Evolutionary conservation across 2,113 vertebrate species (phyloP).

Genomic region (Oryzias curvinotus): DNA sequence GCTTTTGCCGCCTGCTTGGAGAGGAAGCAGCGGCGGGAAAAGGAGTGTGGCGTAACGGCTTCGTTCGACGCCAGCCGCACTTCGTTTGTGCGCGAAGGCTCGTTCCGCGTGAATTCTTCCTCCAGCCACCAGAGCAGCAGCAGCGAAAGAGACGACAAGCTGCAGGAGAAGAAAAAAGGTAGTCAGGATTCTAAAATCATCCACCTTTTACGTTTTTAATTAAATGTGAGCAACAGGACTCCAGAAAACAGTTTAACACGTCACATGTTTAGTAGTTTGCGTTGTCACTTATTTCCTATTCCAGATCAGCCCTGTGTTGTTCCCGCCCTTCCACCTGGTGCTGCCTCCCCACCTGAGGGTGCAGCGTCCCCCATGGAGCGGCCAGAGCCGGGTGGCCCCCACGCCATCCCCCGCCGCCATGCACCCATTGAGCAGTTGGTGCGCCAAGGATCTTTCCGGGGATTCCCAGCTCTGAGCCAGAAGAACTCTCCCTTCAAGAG

Average conservation of each 20-base stretch:
- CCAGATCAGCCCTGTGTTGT: slow-evolving; percentile 64
- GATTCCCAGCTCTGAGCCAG: slow-evolving; percentile 89
- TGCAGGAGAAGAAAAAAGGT: slow-evolving; percentile 86
- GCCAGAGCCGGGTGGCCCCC: slow-evolving; percentile 79
- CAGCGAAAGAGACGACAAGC: slow-evolving; percentile 77
- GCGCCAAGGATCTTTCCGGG: slow-evolving; percentile 90
- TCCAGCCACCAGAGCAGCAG: slow-evolving; percentile 69
- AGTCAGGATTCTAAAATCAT: slow-evolving; percentile 2
- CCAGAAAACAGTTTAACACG: no score
- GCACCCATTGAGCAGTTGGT: slow-evolving; percentile 92
- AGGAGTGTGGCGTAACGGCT: slow-evolving; percentile 90
- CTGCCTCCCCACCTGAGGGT: slow-evolving; percentile 83
- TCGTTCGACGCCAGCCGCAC: slow-evolving; percentile 90
- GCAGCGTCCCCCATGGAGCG: slow-evolving; percentile 82
- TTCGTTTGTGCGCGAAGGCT: slow-evolving; percentile 90
- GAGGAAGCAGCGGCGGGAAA: slow-evolving; percentile 89
- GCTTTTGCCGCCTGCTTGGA: slow-evolving; percentile 92
- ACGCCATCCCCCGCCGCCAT: slow-evolving; percentile 88
- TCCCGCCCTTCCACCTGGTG: slow-evolving; percentile 75
- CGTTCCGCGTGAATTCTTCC: slow-evolving; percentile 84
- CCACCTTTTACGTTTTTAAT: no score
- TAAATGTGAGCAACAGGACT: no score
- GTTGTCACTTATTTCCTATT: background rate
- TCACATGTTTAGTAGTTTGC: background rate
- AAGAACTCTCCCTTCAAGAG: slow-evolving; percentile 93